Base-by-base conservation (phyloP, 2,888 invertebrate genomes). In the Spisula solida region DNA sequence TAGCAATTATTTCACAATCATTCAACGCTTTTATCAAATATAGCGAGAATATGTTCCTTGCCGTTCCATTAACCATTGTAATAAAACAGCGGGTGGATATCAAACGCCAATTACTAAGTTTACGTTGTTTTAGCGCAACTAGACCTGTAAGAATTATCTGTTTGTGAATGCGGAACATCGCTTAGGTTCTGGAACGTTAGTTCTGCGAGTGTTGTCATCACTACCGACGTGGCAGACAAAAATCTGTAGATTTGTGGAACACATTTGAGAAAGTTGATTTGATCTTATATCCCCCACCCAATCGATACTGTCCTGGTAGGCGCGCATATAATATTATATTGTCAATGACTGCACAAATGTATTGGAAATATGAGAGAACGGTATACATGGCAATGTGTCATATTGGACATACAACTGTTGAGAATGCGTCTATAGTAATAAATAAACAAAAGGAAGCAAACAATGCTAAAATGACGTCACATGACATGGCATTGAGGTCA, bases 221-320 rank as follows among this genome's bases (percentile, higher is more conserved):
- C 25, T 66, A 25, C 25, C 60, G 25, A 66, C n/a, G 25, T 66
- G 25, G 6, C 25, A 1, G n/a, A 66, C 60, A 66, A n/a, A 41
- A 66, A 25, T 25, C 60, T n/a, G 60, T 66, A 0, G 25, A 66
- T 66, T 66, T 66, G 25, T 66, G 60, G 25, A 66, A n/a, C 25
- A 66, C 25, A 66, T 12, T 66, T 66, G 60, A 25, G 60, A 66
- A 66, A 66, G 60, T n/a, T n/a, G 60, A 66, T 25, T 66, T 66
- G 60, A 66, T 25, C n/a, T 66, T 66, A 66, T 10, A 66, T 66
- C 25, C 60, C 10, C 1, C 10, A 20, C 1, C 10, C 25, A 66
- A 66, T 66, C 60, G 25, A 66, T 66, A 66, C 8, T 66, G n/a
- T 66, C 25, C n/a, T 66, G 60, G 12, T 66, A 66, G n/a, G 25